Evolutionary conservation across 2,888 invertebrate genomes (phyloP).

Genomic region (Dinocampus coccinellae): DNA sequence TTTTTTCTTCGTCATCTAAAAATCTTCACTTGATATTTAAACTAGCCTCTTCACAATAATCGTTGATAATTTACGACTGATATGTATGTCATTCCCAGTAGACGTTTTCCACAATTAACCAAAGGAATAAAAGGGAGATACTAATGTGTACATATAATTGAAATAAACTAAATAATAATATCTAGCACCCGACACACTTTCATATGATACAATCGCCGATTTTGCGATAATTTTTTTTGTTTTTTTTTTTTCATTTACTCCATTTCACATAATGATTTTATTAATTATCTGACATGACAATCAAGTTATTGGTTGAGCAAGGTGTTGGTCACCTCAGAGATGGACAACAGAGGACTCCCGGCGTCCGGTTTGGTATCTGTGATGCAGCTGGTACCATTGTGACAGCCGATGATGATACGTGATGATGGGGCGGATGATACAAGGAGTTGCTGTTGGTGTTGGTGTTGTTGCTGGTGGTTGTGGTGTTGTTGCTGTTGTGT

Average conservation of each 20-base stretch:
- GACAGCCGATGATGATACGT: slow-evolving; percentile 55
- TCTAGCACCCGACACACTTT: slow-evolving; percentile 1
- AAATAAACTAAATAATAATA: slow-evolving; percentile 1
- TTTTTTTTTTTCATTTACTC: not conserved
- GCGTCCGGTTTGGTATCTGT: slow-evolving; percentile 70
- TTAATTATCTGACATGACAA: slow-evolving; percentile 49
- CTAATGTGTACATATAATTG: not conserved
- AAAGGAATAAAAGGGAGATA: slow-evolving; percentile 2
- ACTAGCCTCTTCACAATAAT: slow-evolving; percentile 24
- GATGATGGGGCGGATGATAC: slow-evolving; percentile 67
- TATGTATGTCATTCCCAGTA: slow-evolving; percentile 11
- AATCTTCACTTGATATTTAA: slow-evolving; percentile 22
- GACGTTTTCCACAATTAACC: not conserved
- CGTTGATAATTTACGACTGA: slow-evolving; percentile 8
- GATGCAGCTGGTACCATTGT: slow-evolving; percentile 69
- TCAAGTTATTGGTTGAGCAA: slow-evolving; percentile 75
- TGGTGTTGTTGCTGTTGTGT: slow-evolving; percentile 54
- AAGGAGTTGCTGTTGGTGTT: slow-evolving; percentile 66
- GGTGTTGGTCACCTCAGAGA: slow-evolving; percentile 84
- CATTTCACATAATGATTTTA: slow-evolving; percentile 29
- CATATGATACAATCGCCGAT: not conserved
- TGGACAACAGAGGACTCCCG: slow-evolving; percentile 81
- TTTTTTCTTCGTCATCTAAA: not conserved
- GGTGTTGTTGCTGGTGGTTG: slow-evolving; percentile 61
- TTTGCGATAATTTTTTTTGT: not conserved